These are phyloP conservation scores for Isoperla grammatica DNA, from an alignment of 2,888 invertebrate species.

Conservation along the genomic window DNA sequence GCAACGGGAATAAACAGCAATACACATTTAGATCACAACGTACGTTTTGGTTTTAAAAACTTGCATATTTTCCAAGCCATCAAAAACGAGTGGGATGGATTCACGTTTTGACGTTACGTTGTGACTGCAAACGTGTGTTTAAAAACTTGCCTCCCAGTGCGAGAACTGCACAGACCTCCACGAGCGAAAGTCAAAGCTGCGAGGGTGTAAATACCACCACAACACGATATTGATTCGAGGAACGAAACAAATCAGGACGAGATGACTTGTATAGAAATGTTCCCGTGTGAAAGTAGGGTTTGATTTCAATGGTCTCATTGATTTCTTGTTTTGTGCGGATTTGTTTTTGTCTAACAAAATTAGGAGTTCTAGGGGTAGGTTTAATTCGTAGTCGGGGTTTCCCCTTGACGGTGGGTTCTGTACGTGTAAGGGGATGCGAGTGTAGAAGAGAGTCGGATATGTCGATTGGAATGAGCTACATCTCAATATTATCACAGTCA, in stretches of 20 bases:
- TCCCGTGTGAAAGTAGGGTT: not conserved
- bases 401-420: conserved; percentile 5
- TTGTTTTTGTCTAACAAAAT: conserved; percentile 23
- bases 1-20: too few relatives aligned
- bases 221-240: conserved; percentile 2
- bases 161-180: too few relatives aligned
- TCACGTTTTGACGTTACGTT: too few relatives aligned
- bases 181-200: too few relatives aligned
- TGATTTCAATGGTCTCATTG: conserved; percentile 17
- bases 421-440: conserved; percentile 5
- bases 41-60: too few relatives aligned
- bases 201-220: too few relatives aligned
- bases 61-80: too few relatives aligned
- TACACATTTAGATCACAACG: too few relatives aligned
- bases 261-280: not conserved
- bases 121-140: too few relatives aligned
- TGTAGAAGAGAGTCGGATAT: too few relatives aligned
- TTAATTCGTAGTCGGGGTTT: conserved; percentile 1
- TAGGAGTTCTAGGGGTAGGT: conserved; percentile 4
- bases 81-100: too few relatives aligned
- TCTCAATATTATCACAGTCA: conserved; percentile 2
- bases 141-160: too few relatives aligned
- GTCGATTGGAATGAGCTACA: not conserved
- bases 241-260: not conserved
- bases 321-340: conserved; percentile 11